phyloP scores from a whole-genome alignment of 2,797 vertebrate species.

The Mus caroli region DNA sequence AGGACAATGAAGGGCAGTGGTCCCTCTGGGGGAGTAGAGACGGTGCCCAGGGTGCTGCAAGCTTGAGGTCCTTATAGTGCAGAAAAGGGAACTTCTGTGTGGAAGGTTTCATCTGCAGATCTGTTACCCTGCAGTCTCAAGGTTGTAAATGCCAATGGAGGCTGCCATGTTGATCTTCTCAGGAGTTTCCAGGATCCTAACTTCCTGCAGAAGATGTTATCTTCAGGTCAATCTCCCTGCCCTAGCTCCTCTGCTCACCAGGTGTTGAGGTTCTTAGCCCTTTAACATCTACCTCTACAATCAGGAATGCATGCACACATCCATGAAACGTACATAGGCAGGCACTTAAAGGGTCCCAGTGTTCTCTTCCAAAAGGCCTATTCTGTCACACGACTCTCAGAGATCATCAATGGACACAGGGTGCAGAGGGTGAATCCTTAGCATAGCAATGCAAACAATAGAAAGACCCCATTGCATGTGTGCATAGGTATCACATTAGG shows the following conservation, averaged over 20 bases:
- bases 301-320: neutral
- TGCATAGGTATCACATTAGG: neutral
- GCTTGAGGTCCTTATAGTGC: neutral
- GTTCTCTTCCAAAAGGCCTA: neutral
- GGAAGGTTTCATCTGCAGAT: neutral
- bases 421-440: neutral
- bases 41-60: neutral
- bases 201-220: too few relatives aligned
- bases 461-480: neutral
- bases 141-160: neutral
- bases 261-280: neutral
- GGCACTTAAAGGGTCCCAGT: neutral
- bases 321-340: neutral
- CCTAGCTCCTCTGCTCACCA: neutral
- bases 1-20: neutral
- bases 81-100: too few relatives aligned
- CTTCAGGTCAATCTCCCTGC: neutral
- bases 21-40: neutral
- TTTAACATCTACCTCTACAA: neutral
- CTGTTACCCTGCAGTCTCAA: neutral
- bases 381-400: neutral
- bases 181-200: neutral
- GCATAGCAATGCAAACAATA: neutral
- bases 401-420: neutral
- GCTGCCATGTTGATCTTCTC: neutral